Percentiles rank a stretch among this genome's conserved stretches.
Conservation (phyloP, 2,797 vertebrate species). For the Simalia tracyae region DNA sequence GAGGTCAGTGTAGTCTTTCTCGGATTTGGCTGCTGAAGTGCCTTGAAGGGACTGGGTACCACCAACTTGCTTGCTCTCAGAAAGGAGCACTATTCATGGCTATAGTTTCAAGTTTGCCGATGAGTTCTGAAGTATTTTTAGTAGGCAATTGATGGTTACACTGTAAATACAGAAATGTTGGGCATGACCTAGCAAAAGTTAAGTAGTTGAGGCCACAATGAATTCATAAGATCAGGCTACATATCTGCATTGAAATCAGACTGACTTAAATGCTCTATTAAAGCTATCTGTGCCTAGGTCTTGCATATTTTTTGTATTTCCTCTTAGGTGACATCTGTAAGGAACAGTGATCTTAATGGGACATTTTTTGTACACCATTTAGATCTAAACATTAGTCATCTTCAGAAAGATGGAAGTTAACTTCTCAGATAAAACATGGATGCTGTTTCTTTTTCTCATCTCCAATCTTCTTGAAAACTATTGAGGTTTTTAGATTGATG, state of each 20-base stretch:
- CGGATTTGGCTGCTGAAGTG: not conserved
- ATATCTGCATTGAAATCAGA: not conserved
- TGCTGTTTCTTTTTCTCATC: not conserved
- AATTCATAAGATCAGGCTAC: not conserved
- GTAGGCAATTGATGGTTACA: not conserved
- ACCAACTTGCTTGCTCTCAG: not conserved
- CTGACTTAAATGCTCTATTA: not conserved
- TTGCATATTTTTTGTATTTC: not conserved
- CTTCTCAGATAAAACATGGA: not conserved
- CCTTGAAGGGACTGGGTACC: not conserved
- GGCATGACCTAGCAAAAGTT: not conserved
- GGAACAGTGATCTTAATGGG: not conserved
- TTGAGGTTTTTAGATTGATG: not conserved
- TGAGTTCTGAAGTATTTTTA: not conserved
- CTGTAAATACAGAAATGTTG: not conserved
- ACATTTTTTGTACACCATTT: not conserved
- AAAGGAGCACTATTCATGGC: not conserved
- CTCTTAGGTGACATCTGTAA: not conserved
- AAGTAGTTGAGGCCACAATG: not conserved
- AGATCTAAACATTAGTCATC: not conserved
- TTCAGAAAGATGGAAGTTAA: not conserved
- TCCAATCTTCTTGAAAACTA: not conserved
- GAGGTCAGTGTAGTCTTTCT: not conserved
- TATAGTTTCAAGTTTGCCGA: not conserved
- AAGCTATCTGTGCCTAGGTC: not conserved